phyloP scores from a whole-genome alignment of 2,113 vertebrate species.

The Emydura subglobosa region DNA sequence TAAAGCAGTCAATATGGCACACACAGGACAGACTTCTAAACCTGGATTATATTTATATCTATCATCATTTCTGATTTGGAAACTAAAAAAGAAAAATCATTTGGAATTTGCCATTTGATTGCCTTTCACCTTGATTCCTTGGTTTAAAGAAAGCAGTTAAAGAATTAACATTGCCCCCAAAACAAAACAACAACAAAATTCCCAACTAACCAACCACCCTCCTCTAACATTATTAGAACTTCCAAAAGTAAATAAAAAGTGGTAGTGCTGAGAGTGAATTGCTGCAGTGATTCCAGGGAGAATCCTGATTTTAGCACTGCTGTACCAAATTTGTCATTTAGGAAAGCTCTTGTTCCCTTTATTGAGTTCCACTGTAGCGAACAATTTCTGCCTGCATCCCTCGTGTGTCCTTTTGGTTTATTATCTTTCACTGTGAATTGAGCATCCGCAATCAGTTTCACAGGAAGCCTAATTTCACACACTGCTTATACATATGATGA shows the following conservation, averaged over 20 bases:
- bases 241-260: conserved; percentile 84
- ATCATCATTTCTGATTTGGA: conserved; percentile 60
- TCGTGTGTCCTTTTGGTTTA: conserved; percentile 85
- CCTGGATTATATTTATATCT: conserved; percentile 73
- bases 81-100: conserved; percentile 67
- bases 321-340: conserved; percentile 87
- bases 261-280: conserved; percentile 72
- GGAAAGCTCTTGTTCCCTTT: conserved; percentile 84
- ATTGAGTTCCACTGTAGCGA: conserved; percentile 84
- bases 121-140: conserved; percentile 74
- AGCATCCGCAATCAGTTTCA: conserved; percentile 81
- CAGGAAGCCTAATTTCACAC: conserved; percentile 83
- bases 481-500: conserved; percentile 82
- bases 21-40: conserved; percentile 33
- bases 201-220: not conserved
- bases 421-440: conserved; percentile 82
- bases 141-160: conserved; percentile 75
- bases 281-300: conserved; percentile 71
- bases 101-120: conserved; percentile 47
- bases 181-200: conserved; percentile 50
- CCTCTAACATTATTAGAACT: conserved; percentile 74
- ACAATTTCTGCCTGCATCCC: conserved; percentile 84
- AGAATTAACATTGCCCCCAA: conserved; percentile 72
- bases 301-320: conserved; percentile 81
- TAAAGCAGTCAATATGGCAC: conserved; percentile 73